Conservation (phyloP, 2,113 vertebrate species). For the Guaruba guarouba region DNA sequence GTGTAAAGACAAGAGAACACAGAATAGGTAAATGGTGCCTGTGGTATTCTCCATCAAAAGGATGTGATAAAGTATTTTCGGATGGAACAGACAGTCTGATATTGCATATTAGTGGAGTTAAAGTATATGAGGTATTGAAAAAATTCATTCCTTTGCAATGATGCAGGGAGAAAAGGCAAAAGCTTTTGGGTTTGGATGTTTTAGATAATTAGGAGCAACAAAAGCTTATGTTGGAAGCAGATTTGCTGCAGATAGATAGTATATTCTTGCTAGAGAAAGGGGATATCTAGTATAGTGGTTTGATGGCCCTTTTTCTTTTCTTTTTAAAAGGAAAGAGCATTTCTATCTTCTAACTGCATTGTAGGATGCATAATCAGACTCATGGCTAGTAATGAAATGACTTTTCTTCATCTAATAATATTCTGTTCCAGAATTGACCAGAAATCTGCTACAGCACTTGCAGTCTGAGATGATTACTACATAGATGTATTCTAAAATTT, state of each 20-base stretch:
- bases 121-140: constrained; percentile 53
- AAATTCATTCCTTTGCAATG: constrained; percentile 46
- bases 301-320: constrained; percentile 9
- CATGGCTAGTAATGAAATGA: constrained; percentile 9
- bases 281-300: not conserved
- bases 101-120: constrained; percentile 43
- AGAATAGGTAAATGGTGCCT: constrained; percentile 33
- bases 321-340: constrained; percentile 36
- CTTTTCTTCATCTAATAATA: constrained; percentile 15
- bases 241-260: constrained; percentile 36
- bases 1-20: constrained; percentile 41
- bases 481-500: constrained; percentile 27
- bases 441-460: constrained; percentile 18
- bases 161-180: not conserved
- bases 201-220: constrained; percentile 63
- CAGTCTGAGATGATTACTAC: not conserved
- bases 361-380: constrained; percentile 46
- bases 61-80: constrained; percentile 25
- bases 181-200: constrained; percentile 43
- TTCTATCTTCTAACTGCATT: constrained; percentile 28
- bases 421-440: constrained; percentile 30
- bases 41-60: constrained; percentile 20
- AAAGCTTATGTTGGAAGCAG: constrained; percentile 37
- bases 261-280: constrained; percentile 31
- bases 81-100: constrained; percentile 51